Base-by-base conservation (phyloP, 2,888 invertebrate species). In the Taphrorychus bicolor region DNA sequence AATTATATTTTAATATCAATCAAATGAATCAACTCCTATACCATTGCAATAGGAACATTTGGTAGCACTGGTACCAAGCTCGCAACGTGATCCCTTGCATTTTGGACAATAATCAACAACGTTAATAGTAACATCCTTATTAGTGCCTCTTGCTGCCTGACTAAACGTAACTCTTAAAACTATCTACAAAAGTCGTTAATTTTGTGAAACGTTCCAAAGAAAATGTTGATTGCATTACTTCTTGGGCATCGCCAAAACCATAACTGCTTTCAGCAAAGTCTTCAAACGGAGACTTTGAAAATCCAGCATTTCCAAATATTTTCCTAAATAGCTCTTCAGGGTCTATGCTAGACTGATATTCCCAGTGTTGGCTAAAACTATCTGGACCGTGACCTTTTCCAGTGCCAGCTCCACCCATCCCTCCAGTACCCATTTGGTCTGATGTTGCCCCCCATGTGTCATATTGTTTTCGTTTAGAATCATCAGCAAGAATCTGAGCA, bases 301-400 rank as follows among this genome's bases (percentile, higher is more conserved):
- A 93, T 24, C 90, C 91, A 22, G 88, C 89, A 74, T 93, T 91
- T n/a, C 93, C 94, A 82, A 98, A 98, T 77, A 98, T 98, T 83
- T 94, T 95, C 59, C 97, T 87, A 83, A 98, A 98, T 41, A 99
- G 82, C 81, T 99, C 98, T 79, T 99, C 98, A 0, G 98, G 97
- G 82, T 98, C 96, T 73, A 98, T 90, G 5, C 89, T 89, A 0
- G 94, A 92, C 72, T 92, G 91, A 79, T 94, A 97, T 75, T 92
- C 89, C 94, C 94, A 96, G 73, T 87, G 88, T 75, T 91, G 72
- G 57, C 70, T 70, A 21, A 48, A 92, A 4, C 89, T 89, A 58
- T 90, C 86, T 0, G 88, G 79, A 0, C 88, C 88, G n/a, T 74
- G 70, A 16, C 73, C 71, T 9, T 74, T 71, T 22, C 75, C 76